Evolutionary conservation across 2,113 vertebrate genomes (phyloP).

Genomic region (Vidua chalybeata): DNA sequence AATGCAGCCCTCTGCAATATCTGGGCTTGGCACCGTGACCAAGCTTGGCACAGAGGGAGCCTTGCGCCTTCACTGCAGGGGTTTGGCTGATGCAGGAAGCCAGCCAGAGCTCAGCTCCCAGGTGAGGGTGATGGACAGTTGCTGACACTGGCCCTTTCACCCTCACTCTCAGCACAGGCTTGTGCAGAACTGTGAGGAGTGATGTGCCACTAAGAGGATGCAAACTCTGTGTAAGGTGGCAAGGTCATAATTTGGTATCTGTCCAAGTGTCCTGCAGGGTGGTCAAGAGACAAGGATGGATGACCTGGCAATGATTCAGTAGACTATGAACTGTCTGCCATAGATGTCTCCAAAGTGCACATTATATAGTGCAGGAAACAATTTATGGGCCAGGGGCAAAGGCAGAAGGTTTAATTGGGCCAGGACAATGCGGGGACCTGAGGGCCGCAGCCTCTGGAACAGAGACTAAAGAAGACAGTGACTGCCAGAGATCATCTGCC

Average conservation of each 20-base stretch:
- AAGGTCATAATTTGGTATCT: not conserved
- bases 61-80: not conserved
- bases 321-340: not conserved
- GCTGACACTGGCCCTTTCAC: not conserved
- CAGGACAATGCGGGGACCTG: not conserved
- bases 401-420: not conserved
- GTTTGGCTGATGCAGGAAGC: not conserved
- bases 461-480: not conserved
- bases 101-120: not conserved
- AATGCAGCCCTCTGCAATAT: not conserved
- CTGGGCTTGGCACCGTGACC: not conserved
- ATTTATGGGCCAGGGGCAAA: not conserved
- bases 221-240: not conserved
- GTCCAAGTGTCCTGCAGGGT: not conserved
- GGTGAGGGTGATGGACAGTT: not conserved
- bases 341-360: not conserved
- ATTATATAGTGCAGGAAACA: not conserved
- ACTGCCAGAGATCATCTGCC: not conserved
- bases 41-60: not conserved
- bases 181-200: not conserved
- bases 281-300: not conserved
- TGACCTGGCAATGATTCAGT: not conserved
- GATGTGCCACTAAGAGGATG: not conserved
- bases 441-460: not conserved
- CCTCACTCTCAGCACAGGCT: not conserved